Percentiles rank a stretch among this genome's conserved stretches.
These are phyloP conservation scores for Silurus asotus DNA, from an alignment of 2,113 vertebrate genomes.

Conservation along the genomic window DNA sequence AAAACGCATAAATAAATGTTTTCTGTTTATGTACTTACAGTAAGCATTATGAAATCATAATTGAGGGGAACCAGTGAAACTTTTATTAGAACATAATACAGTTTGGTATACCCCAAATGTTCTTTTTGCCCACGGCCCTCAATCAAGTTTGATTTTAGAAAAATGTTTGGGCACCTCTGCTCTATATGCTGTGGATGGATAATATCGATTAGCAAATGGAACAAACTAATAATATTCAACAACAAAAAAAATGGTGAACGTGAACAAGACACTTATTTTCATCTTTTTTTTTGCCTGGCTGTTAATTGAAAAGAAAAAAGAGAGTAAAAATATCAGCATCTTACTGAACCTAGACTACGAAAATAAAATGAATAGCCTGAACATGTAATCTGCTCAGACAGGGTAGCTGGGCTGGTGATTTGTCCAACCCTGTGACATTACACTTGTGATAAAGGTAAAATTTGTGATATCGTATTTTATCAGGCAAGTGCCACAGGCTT, in stretches of 20 bases:
- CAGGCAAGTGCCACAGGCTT: background rate
- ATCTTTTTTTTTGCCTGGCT: background rate
- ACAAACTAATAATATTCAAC: background rate
- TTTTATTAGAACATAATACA: too few species aligned
- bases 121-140: too few species aligned
- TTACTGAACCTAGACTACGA: background rate
- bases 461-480: background rate
- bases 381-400: background rate
- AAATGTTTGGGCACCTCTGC: too few species aligned
- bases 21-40: too few species aligned
- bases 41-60: too few species aligned
- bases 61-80: too few species aligned
- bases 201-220: background rate
- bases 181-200: background rate
- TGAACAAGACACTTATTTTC: background rate
- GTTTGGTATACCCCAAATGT: too few species aligned
- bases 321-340: background rate
- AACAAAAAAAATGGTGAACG: background rate
- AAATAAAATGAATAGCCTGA: background rate
- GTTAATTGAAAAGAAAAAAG: background rate
- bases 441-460: slow-evolving; percentile 2
- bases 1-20: too few species aligned
- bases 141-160: too few species aligned
- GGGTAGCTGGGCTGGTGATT: background rate
- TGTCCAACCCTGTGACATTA: slow-evolving; percentile 4